Evolutionary conservation across 2,113 vertebrate species (phyloP).

Genomic region (Aviceda subcristata): DNA sequence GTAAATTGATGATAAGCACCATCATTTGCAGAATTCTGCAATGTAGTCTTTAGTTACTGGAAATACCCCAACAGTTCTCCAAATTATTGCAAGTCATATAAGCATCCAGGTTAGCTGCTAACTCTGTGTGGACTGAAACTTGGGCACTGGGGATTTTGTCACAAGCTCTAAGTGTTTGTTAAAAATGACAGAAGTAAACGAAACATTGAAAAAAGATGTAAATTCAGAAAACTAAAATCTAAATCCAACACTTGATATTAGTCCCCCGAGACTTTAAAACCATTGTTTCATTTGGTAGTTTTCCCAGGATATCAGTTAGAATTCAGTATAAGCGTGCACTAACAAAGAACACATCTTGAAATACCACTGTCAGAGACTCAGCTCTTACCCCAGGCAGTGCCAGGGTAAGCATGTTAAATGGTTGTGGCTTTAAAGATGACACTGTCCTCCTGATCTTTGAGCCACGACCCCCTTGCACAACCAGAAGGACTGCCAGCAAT

Average conservation of each 20-base stretch:
- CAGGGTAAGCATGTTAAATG: not conserved
- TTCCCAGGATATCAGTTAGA: not conserved
- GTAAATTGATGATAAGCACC: not conserved
- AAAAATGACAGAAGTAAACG: not conserved
- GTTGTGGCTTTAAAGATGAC: not conserved
- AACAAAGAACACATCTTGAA: not conserved
- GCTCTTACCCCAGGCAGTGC: not conserved
- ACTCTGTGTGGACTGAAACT: not conserved
- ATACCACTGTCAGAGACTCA: rapidly evolving
- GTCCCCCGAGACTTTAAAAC: not conserved
- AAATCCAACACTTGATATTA: not conserved
- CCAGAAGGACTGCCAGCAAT: not conserved
- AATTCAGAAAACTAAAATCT: not conserved
- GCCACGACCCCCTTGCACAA: not conserved
- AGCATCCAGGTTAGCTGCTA: not conserved
- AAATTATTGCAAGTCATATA: not conserved
- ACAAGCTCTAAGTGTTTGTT: not conserved
- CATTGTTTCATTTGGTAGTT: not conserved
- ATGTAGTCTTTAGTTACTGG: not conserved
- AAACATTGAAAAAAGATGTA: not conserved
- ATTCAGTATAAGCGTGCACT: not conserved
- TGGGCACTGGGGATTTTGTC: not conserved
- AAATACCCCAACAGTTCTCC: not conserved
- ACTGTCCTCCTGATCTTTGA: not conserved
- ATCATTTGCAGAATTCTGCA: not conserved